Base-by-base conservation (phyloP, 2,888 invertebrate genomes). In the Drosophila anceps region DNA sequence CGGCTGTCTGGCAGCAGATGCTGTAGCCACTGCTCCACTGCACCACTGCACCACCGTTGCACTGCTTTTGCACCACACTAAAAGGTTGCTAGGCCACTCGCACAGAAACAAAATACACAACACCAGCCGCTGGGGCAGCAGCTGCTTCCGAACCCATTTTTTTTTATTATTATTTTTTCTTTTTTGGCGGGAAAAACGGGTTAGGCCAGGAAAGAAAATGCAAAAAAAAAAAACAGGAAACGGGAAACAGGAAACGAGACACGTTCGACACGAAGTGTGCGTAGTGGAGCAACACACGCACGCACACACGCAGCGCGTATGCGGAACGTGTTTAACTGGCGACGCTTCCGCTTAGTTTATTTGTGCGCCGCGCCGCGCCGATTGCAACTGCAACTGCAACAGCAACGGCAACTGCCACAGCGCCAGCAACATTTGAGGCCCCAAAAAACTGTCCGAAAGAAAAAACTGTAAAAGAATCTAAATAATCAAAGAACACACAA, bases 321-420 rank as follows among this genome's bases (percentile, higher is more conserved):
- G 68, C 76, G 66, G 68, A 71, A 62, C 64, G 68, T 39, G 29
- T 48, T 41, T 20, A 74, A 64, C 75, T 64, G 69, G 63, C 73
- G 76, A 84, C 84, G 81, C 83, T 90, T 91, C 91, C 88, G 91
- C 82, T 83, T 83, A 48, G 81, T 83, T 81, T 74, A 71, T 83
- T 79, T 82, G 79, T 67, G 70, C 71, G 76, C 69, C 81, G 73
- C 68, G 70, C 82, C 73, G 87, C 87, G 81, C 76, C 82, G 80
- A 80, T 80, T 89, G 81, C 88, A 89, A 89, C 84, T 84, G 81
- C 76, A 73, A 73, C 83, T 73, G 88, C 88, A 80, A 84, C 85
- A 66, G 72, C 77, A 74, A 72, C 68, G 63, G 82, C 86, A 75
- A 84, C 79, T 37, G 59, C 48, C 35, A 35, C 48, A 48, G 27